A percentile compares a stretch with the other conserved stretches of the same genome.
These are phyloP conservation scores for Muscina levida DNA, from an alignment of 2,888 invertebrate species.

Conservation along the genomic window DNA sequence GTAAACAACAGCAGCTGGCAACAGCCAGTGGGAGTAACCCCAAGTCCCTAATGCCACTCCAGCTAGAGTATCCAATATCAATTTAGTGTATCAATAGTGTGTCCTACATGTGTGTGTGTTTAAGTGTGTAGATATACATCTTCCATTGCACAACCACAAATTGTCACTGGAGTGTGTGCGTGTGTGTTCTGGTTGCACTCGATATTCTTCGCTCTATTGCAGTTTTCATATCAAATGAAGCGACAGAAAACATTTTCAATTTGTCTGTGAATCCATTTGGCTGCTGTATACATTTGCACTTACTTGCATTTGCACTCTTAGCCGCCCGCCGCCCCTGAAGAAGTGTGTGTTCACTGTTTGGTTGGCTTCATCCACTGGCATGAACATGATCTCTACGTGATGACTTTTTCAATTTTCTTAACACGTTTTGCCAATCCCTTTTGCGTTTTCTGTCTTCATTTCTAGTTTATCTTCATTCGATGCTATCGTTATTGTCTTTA, in stretches of 20 bases:
- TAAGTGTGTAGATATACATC: not conserved
- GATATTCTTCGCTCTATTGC: not conserved
- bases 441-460: not conserved
- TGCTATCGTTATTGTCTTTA: not conserved
- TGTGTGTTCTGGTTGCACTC: not conserved
- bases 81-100: too few relatives aligned
- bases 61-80: not conserved
- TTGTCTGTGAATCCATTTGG: too few relatives aligned
- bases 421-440: not conserved
- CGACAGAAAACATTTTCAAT: too few relatives aligned
- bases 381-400: too few relatives aligned
- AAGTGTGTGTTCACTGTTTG: too few relatives aligned
- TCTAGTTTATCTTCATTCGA: not conserved
- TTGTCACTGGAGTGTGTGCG: conserved; percentile 5
- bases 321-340: too few relatives aligned
- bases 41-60: not conserved
- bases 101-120: not conserved
- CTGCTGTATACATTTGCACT: too few relatives aligned
- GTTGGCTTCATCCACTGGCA: too few relatives aligned
- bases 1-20: not conserved
- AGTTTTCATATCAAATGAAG: not conserved
- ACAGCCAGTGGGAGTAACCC: not conserved
- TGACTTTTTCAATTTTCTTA: conserved; percentile 8
- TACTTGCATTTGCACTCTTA: too few relatives aligned
- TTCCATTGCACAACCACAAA: conserved; percentile 6